These are phyloP conservation scores for Pygoscelis adeliae DNA, from an alignment of 2,113 vertebrate species.

Conservation along the genomic window DNA sequence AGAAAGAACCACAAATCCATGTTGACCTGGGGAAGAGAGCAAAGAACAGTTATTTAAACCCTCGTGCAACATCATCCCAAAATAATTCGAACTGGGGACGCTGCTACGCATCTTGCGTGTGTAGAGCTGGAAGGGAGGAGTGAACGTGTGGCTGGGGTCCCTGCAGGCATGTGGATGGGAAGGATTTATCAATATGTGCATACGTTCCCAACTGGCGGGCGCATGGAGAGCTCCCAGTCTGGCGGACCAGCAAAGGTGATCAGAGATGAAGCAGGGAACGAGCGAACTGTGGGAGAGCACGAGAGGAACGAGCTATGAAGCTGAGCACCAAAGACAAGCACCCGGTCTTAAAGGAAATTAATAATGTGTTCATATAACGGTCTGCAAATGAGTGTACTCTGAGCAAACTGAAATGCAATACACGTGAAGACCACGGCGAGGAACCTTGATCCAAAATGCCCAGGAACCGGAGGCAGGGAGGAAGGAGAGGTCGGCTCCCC, in stretches of 20 bases:
- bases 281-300: neutral
- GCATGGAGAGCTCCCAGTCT: neutral
- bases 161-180: neutral
- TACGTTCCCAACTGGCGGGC: fast-evolving
- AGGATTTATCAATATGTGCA: neutral
- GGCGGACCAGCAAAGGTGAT: neutral
- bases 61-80: neutral
- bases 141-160: neutral
- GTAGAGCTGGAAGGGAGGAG: neutral
- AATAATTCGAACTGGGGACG: neutral
- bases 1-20: constrained; percentile 92
- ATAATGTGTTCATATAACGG: fast-evolving
- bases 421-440: fast-evolving
- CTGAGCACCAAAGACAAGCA: neutral
- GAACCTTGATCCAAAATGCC: neutral
- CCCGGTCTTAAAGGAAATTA: no score
- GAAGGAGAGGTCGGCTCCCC: neutral
- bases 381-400: neutral
- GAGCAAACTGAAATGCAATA: neutral
- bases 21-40: constrained; percentile 81
- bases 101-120: fast-evolving
- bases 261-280: neutral
- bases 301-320: neutral
- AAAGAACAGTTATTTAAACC: neutral
- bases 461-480: neutral